Base-by-base conservation (phyloP, 92 coral and sea anemone species). In the Micromussa lordhowensis region DNA sequence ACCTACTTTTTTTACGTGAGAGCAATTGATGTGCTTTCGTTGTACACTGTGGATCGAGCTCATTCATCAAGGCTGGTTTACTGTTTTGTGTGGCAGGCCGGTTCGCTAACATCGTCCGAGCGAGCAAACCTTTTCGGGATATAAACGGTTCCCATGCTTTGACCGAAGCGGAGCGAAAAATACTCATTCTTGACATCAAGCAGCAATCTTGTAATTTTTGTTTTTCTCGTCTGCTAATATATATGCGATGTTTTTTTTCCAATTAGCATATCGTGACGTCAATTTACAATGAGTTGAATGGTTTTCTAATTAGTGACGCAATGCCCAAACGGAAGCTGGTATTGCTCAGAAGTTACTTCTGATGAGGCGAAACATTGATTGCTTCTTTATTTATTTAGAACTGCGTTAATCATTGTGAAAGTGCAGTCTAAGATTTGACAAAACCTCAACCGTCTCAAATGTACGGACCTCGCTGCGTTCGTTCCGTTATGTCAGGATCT, bases 1-100 rank as follows among this genome's bases (percentile, higher is more conserved):
- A 73, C 21, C 72, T 54, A 28, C 69, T 79, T 29, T 73, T 80
- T 22, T 85, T 92, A 8, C 82, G 74, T 2, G 75, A 73, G 38
- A 91, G 81, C 54, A 86, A 84, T 59, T 73, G 34, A 75, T 28
- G 88, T 0, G 94, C 86, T 36, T 72, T 78, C 14, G 88, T n/a
- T n/a, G n/a, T n/a, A n/a, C n/a, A n/a, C n/a, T n/a, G n/a, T n/a
- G n/a, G n/a, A n/a, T n/a, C n/a, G n/a, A n/a, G n/a, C n/a, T n/a
- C 68, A 24, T 59, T 38, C 51, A 8, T 44, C 10, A 8, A 0
- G 1, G 57, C 28, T 35, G 83, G 51, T 77, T 38, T 63, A 2
- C 57, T 51, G 32, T 63, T 77, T 11, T 19, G 29, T 4, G 31
- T 77, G 31, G 68, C 66, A 49, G 64, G 63, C 59, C 72, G 30